Base-by-base conservation (phyloP, 2,888 invertebrate species). In the Drosophila atripex region DNA sequence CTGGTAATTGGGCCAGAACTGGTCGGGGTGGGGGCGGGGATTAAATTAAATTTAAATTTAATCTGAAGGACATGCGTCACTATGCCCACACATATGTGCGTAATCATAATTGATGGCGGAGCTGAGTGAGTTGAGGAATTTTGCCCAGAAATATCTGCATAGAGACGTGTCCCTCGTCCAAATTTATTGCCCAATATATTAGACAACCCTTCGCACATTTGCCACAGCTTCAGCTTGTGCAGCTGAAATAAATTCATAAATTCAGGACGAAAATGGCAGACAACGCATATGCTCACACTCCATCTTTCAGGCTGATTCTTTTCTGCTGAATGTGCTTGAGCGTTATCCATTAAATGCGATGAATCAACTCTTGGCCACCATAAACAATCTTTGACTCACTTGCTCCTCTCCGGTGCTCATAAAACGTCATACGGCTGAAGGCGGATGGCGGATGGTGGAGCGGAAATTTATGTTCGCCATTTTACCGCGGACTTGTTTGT, bases 381-480 rank as follows among this genome's bases (percentile, higher is more conserved):
- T 84, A 82, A 82, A 84, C 85, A 80, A 86, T 87, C 86, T 83
- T 83, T 79, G 78, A 71, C 86, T 75, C 70, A 63, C 74, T 54
- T 41, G 23, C 46, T 18, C 30, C 28, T 43, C 12, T 53, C 69
- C 30, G 38, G 39, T 39, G 16, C 85, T 77, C 82, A 84, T 86
- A 86, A 82, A 84, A 80, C 65, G 74, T 59, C 69, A 68, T 50
- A 38, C 55, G 66, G 35, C 14, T 35, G 14, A 35, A 35, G 61
- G 61, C 43, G 43, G 43, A 43, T 21, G 43, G 21, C 71, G 71
- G 58, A 73, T 74, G 76, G 78, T 61, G 69, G 38, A 65, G 63
- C 86, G 79, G 85, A 82, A 82, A 87, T 83, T 83, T 83, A 83
- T 83, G 88, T 74, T 61, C 75, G 79, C 88, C 88, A 87, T 85